Evolutionary conservation across 1,140 invertebrate species (phyloP).

Genomic region (Euschistus heros): DNA sequence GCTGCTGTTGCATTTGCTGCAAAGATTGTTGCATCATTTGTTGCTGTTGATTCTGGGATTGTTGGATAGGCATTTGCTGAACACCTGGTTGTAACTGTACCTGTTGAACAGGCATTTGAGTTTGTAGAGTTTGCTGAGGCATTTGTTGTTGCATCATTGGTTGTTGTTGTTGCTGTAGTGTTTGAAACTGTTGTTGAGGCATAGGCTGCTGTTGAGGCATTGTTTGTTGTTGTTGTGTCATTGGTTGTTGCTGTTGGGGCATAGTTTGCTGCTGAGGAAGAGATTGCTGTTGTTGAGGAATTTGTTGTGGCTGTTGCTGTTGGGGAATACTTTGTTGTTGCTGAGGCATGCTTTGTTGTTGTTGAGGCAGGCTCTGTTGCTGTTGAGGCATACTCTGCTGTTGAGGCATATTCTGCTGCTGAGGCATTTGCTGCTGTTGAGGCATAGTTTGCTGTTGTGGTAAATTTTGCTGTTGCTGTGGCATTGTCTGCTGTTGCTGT

Average conservation of each 20-base stretch:
- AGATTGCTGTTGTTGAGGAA: constrained; percentile 23
- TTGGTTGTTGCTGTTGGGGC: constrained; percentile 24
- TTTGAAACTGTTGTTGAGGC: constrained; percentile 25
- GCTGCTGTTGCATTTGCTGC: constrained; percentile 24
- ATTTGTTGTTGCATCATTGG: constrained; percentile 25
- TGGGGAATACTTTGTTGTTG: constrained; percentile 25
- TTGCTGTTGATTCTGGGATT: constrained; percentile 28
- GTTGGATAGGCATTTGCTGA: constrained; percentile 25
- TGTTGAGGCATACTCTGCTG: constrained; percentile 22
- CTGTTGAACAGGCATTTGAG: constrained; percentile 24
- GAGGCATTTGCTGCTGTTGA: constrained; percentile 32
- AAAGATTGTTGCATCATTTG: constrained; percentile 38
- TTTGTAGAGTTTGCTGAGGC: constrained; percentile 34
- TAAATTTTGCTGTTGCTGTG: constrained; percentile 31
- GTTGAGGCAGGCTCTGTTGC: constrained; percentile 26
- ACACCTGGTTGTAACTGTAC: constrained; percentile 19
- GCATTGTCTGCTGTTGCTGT: constrained; percentile 34
- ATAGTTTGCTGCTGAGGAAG: constrained; percentile 24
- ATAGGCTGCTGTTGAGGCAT: background rate
- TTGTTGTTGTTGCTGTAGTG: constrained; percentile 23
- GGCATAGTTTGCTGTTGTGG: constrained; percentile 35
- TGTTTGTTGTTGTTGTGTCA: constrained; percentile 24
- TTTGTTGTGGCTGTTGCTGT: constrained; percentile 23
- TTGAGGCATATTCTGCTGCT: constrained; percentile 24
- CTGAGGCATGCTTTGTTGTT: constrained; percentile 27